A percentile compares a stretch with the other conserved stretches of the same genome.
Evolutionary conservation across 2,888 invertebrate species (phyloP).

Genomic region (Leucophenga montana): DNA sequence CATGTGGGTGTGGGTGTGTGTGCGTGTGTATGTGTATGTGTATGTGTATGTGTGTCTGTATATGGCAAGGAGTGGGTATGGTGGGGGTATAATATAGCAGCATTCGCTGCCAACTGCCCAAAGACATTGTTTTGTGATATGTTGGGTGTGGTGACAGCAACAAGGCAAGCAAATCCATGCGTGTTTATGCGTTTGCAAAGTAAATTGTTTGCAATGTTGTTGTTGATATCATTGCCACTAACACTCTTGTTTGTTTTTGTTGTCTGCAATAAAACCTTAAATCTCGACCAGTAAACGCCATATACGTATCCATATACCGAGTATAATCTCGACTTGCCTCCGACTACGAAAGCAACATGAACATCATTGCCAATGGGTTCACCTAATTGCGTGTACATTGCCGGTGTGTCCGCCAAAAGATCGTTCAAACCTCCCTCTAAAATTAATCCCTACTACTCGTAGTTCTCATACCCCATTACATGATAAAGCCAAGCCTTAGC

Average conservation of each 20-base stretch:
- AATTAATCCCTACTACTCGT: no score
- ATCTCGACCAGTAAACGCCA: background rate
- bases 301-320: background rate
- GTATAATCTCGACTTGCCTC: background rate
- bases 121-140: no score
- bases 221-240: background rate
- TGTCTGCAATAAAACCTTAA: constrained; percentile 1
- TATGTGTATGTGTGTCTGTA: background rate
- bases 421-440: no score
- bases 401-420: background rate
- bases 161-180: background rate
- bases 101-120: no score
- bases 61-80: no score
- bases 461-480: no score
- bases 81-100: no score
- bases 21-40: background rate
- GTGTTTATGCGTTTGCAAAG: constrained; percentile 23
- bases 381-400: background rate
- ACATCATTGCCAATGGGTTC: no score
- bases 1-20: no score
- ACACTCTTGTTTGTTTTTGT: background rate
- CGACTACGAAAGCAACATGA: no score
- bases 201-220: constrained; percentile 3
- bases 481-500: background rate
- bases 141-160: no score